These are phyloP conservation scores for Pachyseris speciosa DNA, from an alignment of 64 coral and sea anemone species.

Conservation along the genomic window DNA sequence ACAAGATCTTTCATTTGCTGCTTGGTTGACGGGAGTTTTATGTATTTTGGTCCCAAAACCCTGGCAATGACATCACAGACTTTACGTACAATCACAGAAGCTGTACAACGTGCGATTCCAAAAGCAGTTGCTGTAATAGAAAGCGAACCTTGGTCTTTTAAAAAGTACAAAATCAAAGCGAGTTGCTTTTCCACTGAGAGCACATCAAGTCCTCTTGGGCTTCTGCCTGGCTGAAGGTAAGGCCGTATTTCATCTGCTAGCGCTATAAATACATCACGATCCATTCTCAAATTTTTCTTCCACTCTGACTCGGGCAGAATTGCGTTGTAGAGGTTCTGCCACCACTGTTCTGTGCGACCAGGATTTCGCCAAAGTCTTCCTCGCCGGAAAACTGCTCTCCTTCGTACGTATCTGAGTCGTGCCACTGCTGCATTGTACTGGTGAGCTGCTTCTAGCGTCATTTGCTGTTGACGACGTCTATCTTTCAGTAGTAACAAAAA, in stretches of 20 bases:
- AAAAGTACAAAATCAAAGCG: conserved; percentile 51
- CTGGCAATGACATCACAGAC: conserved; percentile 21
- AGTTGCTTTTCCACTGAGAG: conserved; percentile 43
- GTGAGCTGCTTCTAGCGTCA: not conserved
- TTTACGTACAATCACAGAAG: conserved; percentile 39
- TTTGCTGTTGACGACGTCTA: conserved; percentile 13
- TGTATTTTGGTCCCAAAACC: conserved; percentile 25
- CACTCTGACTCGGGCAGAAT: conserved; percentile 50
- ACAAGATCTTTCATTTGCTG: conserved; percentile 35
- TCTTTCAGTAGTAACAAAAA: conserved; percentile 23
- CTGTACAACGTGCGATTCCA: conserved; percentile 20
- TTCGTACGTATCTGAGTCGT: conserved; percentile 30
- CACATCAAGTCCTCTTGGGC: too few species aligned
- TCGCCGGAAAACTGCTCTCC: conserved; percentile 33
- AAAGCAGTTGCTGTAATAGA: conserved; percentile 61
- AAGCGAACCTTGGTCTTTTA: conserved; percentile 44
- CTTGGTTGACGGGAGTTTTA: conserved; percentile 52
- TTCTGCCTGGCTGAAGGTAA: too few species aligned
- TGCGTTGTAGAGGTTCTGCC: conserved; percentile 53
- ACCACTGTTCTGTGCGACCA: conserved; percentile 61
- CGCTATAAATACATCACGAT: conserved; percentile 42
- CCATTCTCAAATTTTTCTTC: conserved; percentile 67
- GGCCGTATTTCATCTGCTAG: conserved; percentile 46
- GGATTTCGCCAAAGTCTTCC: conserved; percentile 35
- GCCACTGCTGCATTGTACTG: conserved; percentile 35